These are phyloP conservation scores for Calliphora vomitoria DNA, from an alignment of 2,888 invertebrate genomes.

Conservation along the genomic window DNA sequence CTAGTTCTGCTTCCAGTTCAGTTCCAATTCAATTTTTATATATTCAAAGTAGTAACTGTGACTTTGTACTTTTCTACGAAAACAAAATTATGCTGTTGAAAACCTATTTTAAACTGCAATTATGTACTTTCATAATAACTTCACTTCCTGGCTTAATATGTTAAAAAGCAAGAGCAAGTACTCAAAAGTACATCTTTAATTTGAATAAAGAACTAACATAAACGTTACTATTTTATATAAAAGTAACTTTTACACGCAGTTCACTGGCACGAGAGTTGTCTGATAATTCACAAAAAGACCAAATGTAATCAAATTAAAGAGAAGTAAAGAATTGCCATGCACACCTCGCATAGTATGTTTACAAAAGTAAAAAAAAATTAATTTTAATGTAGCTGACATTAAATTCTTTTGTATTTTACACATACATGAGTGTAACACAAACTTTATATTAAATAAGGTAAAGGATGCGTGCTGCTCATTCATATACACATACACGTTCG, in stretches of 20 bases:
- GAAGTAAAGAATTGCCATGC: too few species aligned
- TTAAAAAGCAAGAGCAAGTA: background rate
- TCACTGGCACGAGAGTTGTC: background rate
- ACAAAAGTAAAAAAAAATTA: background rate
- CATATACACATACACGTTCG: background rate
- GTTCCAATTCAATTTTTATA: background rate
- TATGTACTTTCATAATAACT: background rate
- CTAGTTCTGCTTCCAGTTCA: background rate
- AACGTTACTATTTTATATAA: background rate
- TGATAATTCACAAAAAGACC: background rate
- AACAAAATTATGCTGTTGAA: too few species aligned
- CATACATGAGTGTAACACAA: background rate
- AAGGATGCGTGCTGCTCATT: background rate
- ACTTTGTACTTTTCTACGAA: too few species aligned
- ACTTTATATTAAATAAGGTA: background rate
- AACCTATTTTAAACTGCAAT: too few species aligned
- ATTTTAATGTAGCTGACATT: constrained; percentile 38
- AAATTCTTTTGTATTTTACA: constrained; percentile 11
- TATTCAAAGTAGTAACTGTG: too few species aligned
- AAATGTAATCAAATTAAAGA: too few species aligned
- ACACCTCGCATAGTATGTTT: too few species aligned
- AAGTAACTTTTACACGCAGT: background rate
- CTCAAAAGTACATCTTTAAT: background rate
- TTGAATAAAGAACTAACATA: background rate
- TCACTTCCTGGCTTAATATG: background rate